Evolutionary conservation across 2,888 invertebrate species (phyloP).

Genomic region (Disparrhopalites patrizii): DNA sequence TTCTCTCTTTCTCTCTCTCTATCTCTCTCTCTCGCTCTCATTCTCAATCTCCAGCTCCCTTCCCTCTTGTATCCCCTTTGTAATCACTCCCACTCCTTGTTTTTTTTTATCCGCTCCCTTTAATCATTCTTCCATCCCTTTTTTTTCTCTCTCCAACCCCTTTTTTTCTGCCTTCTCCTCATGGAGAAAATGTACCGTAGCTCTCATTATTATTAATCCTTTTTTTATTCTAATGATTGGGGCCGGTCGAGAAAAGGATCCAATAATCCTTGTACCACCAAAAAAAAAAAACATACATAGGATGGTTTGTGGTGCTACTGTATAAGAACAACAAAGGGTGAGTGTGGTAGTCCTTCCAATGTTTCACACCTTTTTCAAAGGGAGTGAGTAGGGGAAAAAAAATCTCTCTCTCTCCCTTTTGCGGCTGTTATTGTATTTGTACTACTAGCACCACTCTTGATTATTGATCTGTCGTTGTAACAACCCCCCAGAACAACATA

Average conservation of each 20-base stretch:
- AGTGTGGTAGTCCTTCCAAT: too few relatives aligned
- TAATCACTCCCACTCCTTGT: not conserved
- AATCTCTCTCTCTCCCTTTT: not conserved
- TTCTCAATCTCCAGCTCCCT: too few relatives aligned
- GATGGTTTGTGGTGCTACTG: not conserved
- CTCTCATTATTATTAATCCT: too few relatives aligned
- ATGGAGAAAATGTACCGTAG: not conserved
- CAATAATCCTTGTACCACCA: not conserved
- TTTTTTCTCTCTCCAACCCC: not conserved
- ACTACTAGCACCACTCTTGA: not conserved
- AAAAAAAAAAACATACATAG: not conserved
- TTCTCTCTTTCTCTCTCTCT: too few relatives aligned
- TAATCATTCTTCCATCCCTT: not conserved
- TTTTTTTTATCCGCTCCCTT: not conserved
- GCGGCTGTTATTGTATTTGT: not conserved
- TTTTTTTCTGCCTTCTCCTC: not conserved
- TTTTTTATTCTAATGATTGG: too few relatives aligned
- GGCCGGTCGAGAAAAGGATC: not conserved
- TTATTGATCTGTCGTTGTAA: too few relatives aligned
- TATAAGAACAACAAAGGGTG: too few relatives aligned
- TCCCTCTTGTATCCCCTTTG: constrained; percentile 1
- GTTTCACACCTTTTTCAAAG: not conserved
- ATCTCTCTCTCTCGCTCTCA: too few relatives aligned
- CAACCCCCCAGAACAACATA: too few relatives aligned
- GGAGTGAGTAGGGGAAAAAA: not conserved